phyloP scores from a whole-genome alignment of 2,797 vertebrate species.

The Coregonus ussuriensis region DNA sequence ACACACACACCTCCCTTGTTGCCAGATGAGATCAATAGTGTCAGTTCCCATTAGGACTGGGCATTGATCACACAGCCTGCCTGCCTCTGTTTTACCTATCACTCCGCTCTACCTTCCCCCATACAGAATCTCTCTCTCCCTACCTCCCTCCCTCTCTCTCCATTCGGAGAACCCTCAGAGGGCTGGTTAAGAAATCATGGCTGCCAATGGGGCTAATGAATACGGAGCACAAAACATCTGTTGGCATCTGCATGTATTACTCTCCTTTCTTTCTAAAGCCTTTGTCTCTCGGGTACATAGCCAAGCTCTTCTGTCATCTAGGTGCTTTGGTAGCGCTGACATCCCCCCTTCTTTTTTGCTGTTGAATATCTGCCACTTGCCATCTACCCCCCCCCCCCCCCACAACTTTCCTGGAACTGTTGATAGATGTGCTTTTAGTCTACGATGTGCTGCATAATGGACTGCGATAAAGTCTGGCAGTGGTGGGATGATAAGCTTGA shows the following conservation, averaged over 20 bases:
- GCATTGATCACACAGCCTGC: constrained; percentile 50
- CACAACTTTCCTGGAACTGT: not conserved
- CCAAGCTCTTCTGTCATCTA: not conserved
- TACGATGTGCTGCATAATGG: not conserved
- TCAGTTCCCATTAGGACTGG: constrained; percentile 59
- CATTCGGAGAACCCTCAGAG: not conserved
- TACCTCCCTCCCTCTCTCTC: too few species aligned
- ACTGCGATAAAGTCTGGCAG: not conserved
- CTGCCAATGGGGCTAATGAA: constrained; percentile 4
- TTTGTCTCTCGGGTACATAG: not conserved
- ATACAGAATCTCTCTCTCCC: too few species aligned
- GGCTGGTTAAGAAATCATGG: constrained; percentile 2
- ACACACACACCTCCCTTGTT: not conserved
- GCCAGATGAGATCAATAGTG: constrained; percentile 64
- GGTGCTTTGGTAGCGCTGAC: not conserved
- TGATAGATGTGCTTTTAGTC: not conserved
- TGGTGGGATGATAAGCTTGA: not conserved
- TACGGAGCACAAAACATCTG: not conserved
- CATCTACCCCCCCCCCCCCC: not conserved
- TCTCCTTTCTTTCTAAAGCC: not conserved
- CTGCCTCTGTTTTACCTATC: constrained; percentile 29
- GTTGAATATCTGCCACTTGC: not conserved
- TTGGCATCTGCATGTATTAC: constrained; percentile 5
- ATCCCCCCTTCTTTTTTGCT: too few species aligned
- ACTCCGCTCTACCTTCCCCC: constrained; percentile 3